phyloP scores from a whole-genome alignment of 1,140 invertebrate genomes.

The Manduca sexta region DNA sequence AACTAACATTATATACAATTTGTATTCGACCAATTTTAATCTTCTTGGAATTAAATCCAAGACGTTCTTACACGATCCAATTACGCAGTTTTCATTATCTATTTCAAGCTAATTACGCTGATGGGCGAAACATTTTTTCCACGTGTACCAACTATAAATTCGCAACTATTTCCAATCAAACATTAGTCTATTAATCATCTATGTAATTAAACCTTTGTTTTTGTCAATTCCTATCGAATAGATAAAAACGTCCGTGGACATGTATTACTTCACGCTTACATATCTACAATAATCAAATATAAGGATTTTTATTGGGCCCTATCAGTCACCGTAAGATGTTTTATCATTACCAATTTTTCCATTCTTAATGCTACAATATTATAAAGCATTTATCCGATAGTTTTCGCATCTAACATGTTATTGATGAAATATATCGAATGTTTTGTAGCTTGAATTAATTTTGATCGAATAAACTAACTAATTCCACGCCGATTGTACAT shows the following conservation, averaged over 20 bases:
- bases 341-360: not conserved
- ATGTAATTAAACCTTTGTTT: not conserved
- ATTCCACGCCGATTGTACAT: conserved; percentile 7
- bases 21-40: too few relatives aligned
- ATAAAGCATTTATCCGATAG: not conserved
- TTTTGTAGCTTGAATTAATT: conserved; percentile 1
- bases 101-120: too few relatives aligned
- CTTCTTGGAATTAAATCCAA: too few relatives aligned
- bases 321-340: not conserved
- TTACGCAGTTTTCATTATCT: too few relatives aligned
- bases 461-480: conserved; percentile 5
- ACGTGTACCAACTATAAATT: too few relatives aligned
- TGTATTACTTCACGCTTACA: conserved; percentile 2
- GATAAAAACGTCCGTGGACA: conserved; percentile 3
- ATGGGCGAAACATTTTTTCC: too few relatives aligned
- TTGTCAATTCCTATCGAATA: conserved; percentile 5
- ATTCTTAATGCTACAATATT: not conserved
- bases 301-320: conserved; percentile 11
- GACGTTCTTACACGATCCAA: too few relatives aligned
- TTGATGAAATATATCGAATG: too few relatives aligned
- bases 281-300: conserved; percentile 16
- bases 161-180: too few relatives aligned
- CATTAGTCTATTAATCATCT: too few relatives aligned
- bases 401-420: not conserved
- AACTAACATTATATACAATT: too few relatives aligned